A percentile compares a stretch with the other conserved stretches of the same genome.
phyloP scores from a whole-genome alignment of 2,113 vertebrate species.

The Cololabis saira region DNA sequence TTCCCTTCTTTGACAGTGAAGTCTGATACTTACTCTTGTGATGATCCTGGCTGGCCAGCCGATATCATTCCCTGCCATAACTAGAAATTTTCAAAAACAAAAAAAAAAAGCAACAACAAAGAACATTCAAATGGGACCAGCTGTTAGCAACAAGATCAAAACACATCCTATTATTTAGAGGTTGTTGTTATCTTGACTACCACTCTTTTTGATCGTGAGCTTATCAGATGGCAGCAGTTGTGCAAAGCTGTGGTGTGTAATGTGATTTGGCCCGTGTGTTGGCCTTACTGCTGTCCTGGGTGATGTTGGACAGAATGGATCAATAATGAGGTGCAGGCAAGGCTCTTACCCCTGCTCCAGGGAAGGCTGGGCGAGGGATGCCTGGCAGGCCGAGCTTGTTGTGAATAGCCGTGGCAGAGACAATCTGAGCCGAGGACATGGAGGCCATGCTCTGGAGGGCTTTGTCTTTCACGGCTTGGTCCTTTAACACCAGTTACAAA shows the following conservation, averaged over 20 bases:
- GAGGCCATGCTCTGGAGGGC: constrained; percentile 99
- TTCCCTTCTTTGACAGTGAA: not conserved
- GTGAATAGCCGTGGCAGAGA: constrained; percentile 99
- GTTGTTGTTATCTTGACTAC: constrained; percentile 73
- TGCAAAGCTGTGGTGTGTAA: constrained; percentile 73
- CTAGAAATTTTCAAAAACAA: constrained; percentile 80
- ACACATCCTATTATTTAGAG: constrained; percentile 57
- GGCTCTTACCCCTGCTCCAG: constrained; percentile 95
- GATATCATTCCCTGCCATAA: constrained; percentile 99
- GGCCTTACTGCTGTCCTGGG: constrained; percentile 50
- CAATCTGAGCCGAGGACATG: constrained; percentile 99
- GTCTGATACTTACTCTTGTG: constrained; percentile 93
- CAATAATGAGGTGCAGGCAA: constrained; percentile 53
- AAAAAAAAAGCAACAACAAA: constrained; percentile 60
- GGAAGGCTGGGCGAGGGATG: constrained; percentile 96
- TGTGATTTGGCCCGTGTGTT: constrained; percentile 72
- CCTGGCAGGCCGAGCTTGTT: constrained; percentile 99
- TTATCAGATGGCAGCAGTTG: constrained; percentile 77
- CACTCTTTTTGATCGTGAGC: constrained; percentile 70
- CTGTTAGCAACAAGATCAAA: constrained; percentile 61
- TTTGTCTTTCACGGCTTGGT: constrained; percentile 99
- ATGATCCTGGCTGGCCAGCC: constrained; percentile 96
- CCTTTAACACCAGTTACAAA: constrained; percentile 93
- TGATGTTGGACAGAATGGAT: constrained; percentile 61
- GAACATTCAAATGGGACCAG: constrained; percentile 54